A percentile compares a stretch with the other conserved stretches of the same genome.
phyloP scores from a whole-genome alignment of 1,140 invertebrate genomes.

The Tetramorium simillimum region DNA sequence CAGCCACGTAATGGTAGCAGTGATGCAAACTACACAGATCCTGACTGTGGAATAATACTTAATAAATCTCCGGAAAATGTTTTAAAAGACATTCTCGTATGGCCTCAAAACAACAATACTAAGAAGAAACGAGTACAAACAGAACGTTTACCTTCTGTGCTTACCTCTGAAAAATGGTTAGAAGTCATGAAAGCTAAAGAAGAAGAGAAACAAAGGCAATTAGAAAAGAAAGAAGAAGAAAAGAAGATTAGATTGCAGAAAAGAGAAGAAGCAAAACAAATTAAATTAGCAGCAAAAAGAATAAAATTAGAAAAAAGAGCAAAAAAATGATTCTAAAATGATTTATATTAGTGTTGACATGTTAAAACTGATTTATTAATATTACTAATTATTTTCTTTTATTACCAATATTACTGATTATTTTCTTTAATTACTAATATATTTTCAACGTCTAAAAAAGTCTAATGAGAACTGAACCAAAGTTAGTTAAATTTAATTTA shows the following conservation, averaged over 20 bases:
- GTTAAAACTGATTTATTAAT: not conserved
- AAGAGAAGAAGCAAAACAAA: not conserved
- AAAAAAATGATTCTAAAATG: not conserved
- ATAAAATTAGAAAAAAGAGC: constrained; percentile 2
- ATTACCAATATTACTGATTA: not conserved
- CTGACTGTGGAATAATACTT: not conserved
- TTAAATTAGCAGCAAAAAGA: constrained; percentile 6
- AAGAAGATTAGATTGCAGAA: not conserved
- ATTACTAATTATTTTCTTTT: not conserved
- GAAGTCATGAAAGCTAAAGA: constrained; percentile 13
- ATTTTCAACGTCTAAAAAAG: not conserved
- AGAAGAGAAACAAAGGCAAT: not conserved
- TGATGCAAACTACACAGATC: not conserved
- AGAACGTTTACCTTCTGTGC: not conserved
- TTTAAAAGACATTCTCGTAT: constrained; percentile 4
- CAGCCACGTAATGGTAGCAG: constrained; percentile 1
- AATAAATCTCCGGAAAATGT: not conserved
- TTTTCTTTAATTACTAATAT: not conserved
- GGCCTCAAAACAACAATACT: not conserved
- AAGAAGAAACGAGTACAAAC: constrained; percentile 3
- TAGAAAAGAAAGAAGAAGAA: constrained; percentile 7
- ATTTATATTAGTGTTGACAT: not conserved
- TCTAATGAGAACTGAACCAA: constrained; percentile 2
- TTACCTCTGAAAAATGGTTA: constrained; percentile 7
- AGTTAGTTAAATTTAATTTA: not conserved